Conservation (phyloP, 2,888 invertebrate genomes). For the Portevinia maculata region DNA sequence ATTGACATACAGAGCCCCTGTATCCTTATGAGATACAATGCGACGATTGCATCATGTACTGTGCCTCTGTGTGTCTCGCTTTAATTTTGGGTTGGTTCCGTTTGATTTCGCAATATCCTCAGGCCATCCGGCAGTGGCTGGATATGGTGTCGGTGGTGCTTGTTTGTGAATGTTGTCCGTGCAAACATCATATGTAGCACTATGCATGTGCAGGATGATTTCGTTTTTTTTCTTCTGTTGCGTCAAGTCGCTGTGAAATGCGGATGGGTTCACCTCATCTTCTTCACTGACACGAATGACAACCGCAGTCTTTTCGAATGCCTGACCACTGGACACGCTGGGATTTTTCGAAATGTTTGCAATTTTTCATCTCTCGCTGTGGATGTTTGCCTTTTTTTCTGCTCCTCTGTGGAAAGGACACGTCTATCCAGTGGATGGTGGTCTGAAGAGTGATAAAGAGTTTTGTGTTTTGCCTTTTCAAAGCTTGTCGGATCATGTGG, state of each 20-base stretch:
- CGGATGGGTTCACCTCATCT: constrained; percentile 70
- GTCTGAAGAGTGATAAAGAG: constrained; percentile 3
- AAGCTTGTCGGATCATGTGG: constrained; percentile 57
- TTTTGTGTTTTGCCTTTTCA: constrained; percentile 50
- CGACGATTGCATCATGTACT: constrained; percentile 49
- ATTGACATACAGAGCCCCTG: constrained; percentile 54
- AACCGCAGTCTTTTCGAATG: constrained; percentile 73
- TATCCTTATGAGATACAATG: constrained; percentile 46
- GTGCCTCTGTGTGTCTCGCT: constrained; percentile 51
- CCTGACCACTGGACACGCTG: constrained; percentile 73
- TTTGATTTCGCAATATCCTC: constrained; percentile 74
- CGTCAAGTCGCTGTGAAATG: constrained; percentile 54
- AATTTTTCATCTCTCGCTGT: constrained; percentile 71
- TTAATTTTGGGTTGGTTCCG: constrained; percentile 72
- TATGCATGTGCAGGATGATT: constrained; percentile 44
- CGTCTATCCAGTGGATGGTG: constrained; percentile 41
- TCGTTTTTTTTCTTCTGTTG: constrained; percentile 17
- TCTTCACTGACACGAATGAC: constrained; percentile 73
- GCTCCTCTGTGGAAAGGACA: constrained; percentile 41
- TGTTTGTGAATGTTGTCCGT: constrained; percentile 71
- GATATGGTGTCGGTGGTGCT: constrained; percentile 73
- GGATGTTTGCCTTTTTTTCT: constrained; percentile 20
- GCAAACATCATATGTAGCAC: constrained; percentile 68
- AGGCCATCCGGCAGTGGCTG: constrained; percentile 73
- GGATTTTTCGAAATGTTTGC: constrained; percentile 72